Evolutionary conservation across 2,797 vertebrate genomes (phyloP), one percentile per base, ranked within the genome.

Genomic region (Enteromius argenteus): DNA sequence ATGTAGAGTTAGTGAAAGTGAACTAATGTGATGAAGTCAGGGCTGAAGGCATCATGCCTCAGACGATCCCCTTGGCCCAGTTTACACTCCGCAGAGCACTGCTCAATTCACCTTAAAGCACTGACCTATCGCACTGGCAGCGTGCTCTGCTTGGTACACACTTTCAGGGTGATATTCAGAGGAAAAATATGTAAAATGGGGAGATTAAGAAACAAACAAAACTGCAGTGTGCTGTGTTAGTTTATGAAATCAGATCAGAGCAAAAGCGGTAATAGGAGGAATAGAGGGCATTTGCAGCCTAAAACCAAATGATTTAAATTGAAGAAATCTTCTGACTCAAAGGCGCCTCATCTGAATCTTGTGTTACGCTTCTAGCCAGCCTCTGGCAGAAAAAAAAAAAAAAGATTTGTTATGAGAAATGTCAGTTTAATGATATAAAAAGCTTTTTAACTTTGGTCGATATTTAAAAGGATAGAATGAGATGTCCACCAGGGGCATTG

Each of bases 31-130:
- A 81, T 58, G 27, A 76, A 81, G 44, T 44, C 42, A 67, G 73
- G n/a, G 32, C 77, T 79, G n/a, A 79, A 79, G 35, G 66, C 30
- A 46, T 21, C 53, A 75, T 71, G 85, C 74, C 74, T 83, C 62
- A 3, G 42, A 79, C 62, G 21, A 64, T 69, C 73, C 86, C 78
- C 35, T 35, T 21, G 60, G 80, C 62, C 30, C 42, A 81, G 68
- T 81, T 87, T 84, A 56, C 66, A 86, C 69, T 79, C 53, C 19
- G 4, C 75, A 73, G 35, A 81, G 58, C 79, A 85, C 53, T 81
- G 84, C 77, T 73, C 67, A 81, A 49, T 84, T 85, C 68, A 84
- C 19, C 68, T 64, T 19, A 58, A 69, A 46, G 71, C 72, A 77
- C 73, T 77, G 53, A 85, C 71, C 72, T 5, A 78, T 77, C 79